Conservation (phyloP, 1,140 invertebrate genomes). For the Geopemphigus sp. region DNA sequence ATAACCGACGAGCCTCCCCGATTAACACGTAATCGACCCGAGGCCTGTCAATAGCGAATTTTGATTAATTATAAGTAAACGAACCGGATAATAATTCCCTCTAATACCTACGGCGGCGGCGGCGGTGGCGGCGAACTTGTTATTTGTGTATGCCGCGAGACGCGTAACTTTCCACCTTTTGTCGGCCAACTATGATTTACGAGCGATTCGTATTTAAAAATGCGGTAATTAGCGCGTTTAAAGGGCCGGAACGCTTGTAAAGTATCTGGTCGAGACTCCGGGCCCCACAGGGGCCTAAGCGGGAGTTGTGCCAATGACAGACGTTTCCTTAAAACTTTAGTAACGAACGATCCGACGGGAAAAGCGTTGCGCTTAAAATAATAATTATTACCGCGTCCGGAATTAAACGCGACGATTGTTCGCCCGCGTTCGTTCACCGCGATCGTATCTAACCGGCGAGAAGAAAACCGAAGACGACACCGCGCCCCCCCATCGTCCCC, state of each 20-base stretch:
- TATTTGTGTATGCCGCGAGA: constrained; percentile 14
- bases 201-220: constrained; percentile 36
- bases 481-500: no score
- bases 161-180: not conserved
- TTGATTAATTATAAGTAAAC: constrained; percentile 35
- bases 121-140: constrained; percentile 30
- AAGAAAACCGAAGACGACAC: no score
- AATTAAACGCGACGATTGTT: no score
- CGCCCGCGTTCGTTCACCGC: no score
- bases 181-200: constrained; percentile 31
- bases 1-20: not conserved
- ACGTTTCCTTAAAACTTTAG: constrained; percentile 35
- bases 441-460: no score
- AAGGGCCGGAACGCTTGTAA: constrained; percentile 17
- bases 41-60: constrained; percentile 20
- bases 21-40: constrained; percentile 13
- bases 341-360: constrained; percentile 11
- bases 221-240: constrained; percentile 32
- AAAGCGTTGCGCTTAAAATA: constrained; percentile 13
- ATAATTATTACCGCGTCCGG: constrained; percentile 1
- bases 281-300: not conserved
- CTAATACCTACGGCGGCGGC: no score
- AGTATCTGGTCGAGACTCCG: constrained; percentile 31
- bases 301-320: constrained; percentile 34
- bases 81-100: not conserved